Evolutionary conservation across 2,113 vertebrate genomes (phyloP).

Genomic region (Diglossa brunneiventris): DNA sequence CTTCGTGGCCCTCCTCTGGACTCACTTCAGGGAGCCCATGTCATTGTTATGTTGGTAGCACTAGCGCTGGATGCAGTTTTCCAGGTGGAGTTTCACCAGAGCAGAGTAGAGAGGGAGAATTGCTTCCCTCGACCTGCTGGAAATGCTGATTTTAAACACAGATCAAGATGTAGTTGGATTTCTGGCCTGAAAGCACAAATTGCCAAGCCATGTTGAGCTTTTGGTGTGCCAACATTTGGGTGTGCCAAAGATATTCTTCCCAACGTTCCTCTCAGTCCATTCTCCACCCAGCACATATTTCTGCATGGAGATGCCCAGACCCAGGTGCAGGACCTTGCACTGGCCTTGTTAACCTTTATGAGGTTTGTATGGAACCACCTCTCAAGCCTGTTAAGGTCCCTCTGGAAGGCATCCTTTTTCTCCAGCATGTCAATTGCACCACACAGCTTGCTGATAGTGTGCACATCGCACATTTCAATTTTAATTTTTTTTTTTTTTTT

Average conservation of each 20-base stretch:
- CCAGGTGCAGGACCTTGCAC: not conserved
- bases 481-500: not conserved
- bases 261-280: not conserved
- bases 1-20: not conserved
- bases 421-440: not conserved
- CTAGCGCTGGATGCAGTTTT: too few species aligned
- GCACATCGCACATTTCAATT: not conserved
- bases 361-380: not conserved
- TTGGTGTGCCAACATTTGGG: not conserved
- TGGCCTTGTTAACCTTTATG: not conserved
- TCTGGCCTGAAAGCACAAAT: not conserved
- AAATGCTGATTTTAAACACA: not conserved
- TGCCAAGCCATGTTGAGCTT: not conserved
- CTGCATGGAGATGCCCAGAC: not conserved
- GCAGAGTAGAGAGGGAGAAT: too few species aligned
- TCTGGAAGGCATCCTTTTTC: not conserved
- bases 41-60: not conserved
- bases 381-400: not conserved
- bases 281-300: not conserved
- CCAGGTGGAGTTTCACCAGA: not conserved
- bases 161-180: not conserved
- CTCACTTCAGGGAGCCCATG: not conserved
- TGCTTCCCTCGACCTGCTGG: rapidly evolving
- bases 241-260: not conserved
- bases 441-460: not conserved